A percentile compares a stretch with the other conserved stretches of the same genome.
phyloP scores from a whole-genome alignment of 1,140 invertebrate genomes.

The Heliconius melpomene region DNA sequence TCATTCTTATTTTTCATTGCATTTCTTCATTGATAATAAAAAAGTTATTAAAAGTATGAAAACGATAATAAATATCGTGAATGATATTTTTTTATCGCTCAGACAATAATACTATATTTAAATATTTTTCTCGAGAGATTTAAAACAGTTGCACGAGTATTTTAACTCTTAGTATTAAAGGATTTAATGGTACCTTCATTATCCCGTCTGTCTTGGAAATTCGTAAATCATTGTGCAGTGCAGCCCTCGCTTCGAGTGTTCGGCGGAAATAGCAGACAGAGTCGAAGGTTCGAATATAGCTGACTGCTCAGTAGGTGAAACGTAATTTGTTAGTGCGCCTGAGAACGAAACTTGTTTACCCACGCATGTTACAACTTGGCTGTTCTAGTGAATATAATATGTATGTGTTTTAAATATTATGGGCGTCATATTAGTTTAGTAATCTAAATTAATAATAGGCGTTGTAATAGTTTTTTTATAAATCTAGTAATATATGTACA shows the following conservation, averaged over 20 bases:
- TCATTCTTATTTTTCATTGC: too few species aligned
- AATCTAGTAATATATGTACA: background rate
- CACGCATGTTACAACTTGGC: slow-evolving; percentile 46
- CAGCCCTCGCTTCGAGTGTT: slow-evolving; percentile 35
- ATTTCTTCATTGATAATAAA: too few species aligned
- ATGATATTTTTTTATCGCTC: background rate
- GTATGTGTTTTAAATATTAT: slow-evolving; percentile 15
- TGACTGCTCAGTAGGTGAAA: slow-evolving; percentile 54
- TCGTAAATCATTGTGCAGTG: slow-evolving; percentile 39
- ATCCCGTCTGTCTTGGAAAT: slow-evolving; percentile 35
- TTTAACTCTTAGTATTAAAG: background rate
- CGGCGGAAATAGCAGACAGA: slow-evolving; percentile 4
- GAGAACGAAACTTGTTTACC: slow-evolving; percentile 59
- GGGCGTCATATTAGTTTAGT: background rate
- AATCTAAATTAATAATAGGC: background rate
- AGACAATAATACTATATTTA: background rate
- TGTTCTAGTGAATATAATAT: slow-evolving; percentile 27
- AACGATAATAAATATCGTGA: background rate
- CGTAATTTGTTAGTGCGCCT: slow-evolving; percentile 69
- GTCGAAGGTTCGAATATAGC: slow-evolving; percentile 30
- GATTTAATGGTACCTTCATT: slow-evolving; percentile 38
- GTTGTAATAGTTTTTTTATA: background rate
- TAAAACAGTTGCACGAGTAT: background rate
- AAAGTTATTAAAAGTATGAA: too few species aligned
- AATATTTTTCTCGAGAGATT: slow-evolving; percentile 4